These are phyloP conservation scores for Progne subis DNA, from an alignment of 2,113 vertebrate genomes.

Conservation along the genomic window DNA sequence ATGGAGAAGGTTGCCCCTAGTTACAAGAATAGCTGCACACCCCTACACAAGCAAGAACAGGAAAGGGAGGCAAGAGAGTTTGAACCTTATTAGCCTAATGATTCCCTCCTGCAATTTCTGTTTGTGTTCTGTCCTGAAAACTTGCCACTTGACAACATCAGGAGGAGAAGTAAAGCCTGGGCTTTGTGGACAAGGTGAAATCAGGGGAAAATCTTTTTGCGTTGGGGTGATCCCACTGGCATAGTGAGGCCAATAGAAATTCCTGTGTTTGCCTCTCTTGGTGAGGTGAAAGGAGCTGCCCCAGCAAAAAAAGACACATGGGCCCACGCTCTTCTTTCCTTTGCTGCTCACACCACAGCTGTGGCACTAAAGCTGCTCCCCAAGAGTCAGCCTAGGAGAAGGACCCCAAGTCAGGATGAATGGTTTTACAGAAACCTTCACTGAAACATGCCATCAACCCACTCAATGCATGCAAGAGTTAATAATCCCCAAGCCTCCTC, in stretches of 20 bases:
- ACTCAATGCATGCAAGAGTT: not conserved
- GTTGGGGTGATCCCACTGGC: not conserved
- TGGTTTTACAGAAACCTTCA: not conserved
- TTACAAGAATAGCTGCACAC: not conserved
- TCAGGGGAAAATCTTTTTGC: not conserved
- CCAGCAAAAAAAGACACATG: accelerated
- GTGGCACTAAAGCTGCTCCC: not conserved
- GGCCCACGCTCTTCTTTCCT: not conserved
- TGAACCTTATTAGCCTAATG: not conserved
- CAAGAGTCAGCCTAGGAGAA: not conserved
- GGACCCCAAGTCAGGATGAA: not conserved
- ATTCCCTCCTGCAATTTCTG: not conserved
- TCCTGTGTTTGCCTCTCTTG: not conserved
- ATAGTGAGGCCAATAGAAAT: not conserved
- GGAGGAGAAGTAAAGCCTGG: not conserved
- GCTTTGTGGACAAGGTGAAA: not conserved
- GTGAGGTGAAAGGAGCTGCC: not conserved
- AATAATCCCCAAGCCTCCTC: constrained; percentile 4
- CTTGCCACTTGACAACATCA: not conserved
- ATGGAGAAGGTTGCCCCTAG: not conserved
- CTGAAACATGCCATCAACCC: not conserved
- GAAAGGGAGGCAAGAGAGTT: not conserved
- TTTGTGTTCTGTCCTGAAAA: not conserved
- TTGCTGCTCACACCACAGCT: not conserved
- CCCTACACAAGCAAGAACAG: not conserved